Percentiles rank a stretch among this genome's conserved stretches.
These are phyloP conservation scores for Beaufortia kweichowensis DNA, from an alignment of 2,113 vertebrate species.

Conservation along the genomic window DNA sequence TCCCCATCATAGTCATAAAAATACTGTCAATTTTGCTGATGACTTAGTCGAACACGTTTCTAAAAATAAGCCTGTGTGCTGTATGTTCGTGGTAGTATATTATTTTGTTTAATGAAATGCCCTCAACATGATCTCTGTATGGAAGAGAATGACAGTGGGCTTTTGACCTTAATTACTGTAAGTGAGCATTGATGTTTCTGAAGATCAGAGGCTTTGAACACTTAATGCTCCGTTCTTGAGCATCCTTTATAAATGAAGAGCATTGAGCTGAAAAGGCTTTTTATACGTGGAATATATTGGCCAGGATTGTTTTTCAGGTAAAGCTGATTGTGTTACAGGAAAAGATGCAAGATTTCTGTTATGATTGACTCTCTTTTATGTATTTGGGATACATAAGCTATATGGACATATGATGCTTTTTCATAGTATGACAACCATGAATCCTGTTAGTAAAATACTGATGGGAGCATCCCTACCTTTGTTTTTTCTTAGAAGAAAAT, in stretches of 20 bases:
- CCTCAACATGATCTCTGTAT: background rate
- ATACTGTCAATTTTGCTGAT: conserved; percentile 32
- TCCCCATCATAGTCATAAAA: background rate
- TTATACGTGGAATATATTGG: conserved; percentile 11
- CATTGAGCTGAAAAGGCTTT: conserved; percentile 12
- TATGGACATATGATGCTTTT: no score
- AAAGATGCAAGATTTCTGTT: no score
- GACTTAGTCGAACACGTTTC: conserved; percentile 12
- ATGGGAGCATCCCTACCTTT: no score
- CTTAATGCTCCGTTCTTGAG: conserved; percentile 38
- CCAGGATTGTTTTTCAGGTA: background rate
- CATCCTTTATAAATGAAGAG: conserved; percentile 23
- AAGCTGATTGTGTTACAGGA: no score
- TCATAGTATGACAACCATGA: no score
- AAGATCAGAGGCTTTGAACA: background rate
- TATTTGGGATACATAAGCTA: no score
- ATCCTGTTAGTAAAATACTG: no score
- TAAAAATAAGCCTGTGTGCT: background rate
- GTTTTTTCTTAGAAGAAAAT: no score
- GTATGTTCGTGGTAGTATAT: conserved; percentile 3
- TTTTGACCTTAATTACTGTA: background rate
- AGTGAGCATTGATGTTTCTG: background rate
- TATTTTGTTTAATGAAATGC: background rate
- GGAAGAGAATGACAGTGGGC: background rate
- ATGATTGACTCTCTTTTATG: no score